Evolutionary conservation across 2,797 vertebrate genomes (phyloP), one percentile per base, ranked within the genome.

Genomic region (Crocodylus rhombifer): DNA sequence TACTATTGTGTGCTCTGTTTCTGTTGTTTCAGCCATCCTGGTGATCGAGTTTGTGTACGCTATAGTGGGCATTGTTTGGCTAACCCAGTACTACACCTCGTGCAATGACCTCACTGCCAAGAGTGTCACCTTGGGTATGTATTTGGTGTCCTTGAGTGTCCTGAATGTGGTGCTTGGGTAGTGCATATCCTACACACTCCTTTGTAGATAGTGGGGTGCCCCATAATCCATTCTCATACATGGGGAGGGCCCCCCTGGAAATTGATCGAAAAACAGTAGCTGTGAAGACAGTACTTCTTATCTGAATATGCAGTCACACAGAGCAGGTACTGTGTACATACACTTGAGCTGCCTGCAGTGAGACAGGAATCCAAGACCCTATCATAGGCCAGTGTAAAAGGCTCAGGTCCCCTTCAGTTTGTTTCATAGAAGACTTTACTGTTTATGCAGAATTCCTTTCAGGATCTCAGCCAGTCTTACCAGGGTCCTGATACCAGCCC

Each of bases 61-160:
- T 71, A 99, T 99, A 14, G 99, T 99, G 95, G 99, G 99, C 92
- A 99, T 99, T 84, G 98, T 98, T 84, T 99, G 99, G 99, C 98
- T 99, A 84, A 98, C 99, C 14, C 99, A 99, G 97, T 99, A 99
- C 98, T 99, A 99, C 97, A 98, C 99, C 78, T 99, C 99, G 57
- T 99, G 99, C 98, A 98, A 99, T 13, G 99, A 99, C 97, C 96
- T 99, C 98, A 99, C 99, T 18, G 99, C 99, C 93, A 99, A 99
- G 98, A 99, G 99, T 63, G 98, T 99, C 96, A 99, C 99, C 42
- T 98, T 99, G 90, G 99, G 99, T 99, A 97, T 8, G 99, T 94
- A 63, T 61, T 11, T 42, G 90, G 74, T 51, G 42, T 51, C 42
- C 42, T 51, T 51, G 42, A 51, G 81, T 9, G 14, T 82, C 74